Evolutionary conservation across 2,113 vertebrate genomes (phyloP).

Genomic region (Zapus hudsonius): DNA sequence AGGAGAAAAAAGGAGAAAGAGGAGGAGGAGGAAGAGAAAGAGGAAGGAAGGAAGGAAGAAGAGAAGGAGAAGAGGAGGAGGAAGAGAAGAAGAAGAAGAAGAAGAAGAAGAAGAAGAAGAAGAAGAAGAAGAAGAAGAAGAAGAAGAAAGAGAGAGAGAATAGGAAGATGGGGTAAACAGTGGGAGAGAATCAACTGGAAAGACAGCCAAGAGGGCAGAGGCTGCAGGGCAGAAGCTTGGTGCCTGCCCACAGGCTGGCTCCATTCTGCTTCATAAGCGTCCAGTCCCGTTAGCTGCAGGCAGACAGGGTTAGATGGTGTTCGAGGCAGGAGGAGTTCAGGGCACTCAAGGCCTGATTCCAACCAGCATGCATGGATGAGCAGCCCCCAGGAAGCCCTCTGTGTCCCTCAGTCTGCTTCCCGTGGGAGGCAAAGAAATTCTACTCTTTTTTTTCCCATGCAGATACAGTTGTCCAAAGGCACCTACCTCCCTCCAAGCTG

Average conservation of each 20-base stretch:
- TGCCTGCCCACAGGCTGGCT: rapidly evolving
- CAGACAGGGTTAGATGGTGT: neutral
- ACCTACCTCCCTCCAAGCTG: neutral
- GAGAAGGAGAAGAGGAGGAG: too few species aligned
- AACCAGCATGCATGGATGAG: neutral
- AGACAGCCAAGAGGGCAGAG: neutral
- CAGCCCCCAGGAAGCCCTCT: neutral
- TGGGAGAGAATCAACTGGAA: neutral
- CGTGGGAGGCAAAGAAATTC: neutral
- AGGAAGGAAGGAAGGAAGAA: too few species aligned
- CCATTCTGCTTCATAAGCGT: neutral
- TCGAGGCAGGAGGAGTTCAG: neutral
- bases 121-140: too few species aligned
- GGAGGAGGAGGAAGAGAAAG: too few species aligned
- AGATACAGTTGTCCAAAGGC: neutral
- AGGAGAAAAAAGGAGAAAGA: too few species aligned
- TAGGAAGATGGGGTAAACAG: neutral
- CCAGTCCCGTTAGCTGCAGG: neutral
- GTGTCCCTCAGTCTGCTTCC: neutral
- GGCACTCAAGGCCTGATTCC: neutral
- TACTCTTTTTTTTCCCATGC: neutral
- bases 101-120: too few species aligned
- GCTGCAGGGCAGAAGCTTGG: too few species aligned
- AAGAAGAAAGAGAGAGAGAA: too few species aligned
- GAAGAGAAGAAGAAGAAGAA: too few species aligned